Evolutionary conservation across 2,113 vertebrate genomes (phyloP), one percentile per base, ranked within the genome.

Genomic region (Xiphophorus hellerii): DNA sequence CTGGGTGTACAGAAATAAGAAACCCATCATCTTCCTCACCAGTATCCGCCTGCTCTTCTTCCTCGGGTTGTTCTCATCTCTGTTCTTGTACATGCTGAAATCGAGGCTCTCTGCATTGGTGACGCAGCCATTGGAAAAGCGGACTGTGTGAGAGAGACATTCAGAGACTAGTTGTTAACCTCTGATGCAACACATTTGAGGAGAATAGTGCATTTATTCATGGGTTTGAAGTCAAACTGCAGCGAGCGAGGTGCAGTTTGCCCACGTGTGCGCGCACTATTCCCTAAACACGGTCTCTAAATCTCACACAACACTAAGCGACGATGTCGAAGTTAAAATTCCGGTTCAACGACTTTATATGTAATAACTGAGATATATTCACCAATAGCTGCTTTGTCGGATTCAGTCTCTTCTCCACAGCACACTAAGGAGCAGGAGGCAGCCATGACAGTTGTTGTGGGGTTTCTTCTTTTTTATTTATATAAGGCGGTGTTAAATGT

Each of bases 61-160:
- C n/a, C 95, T 95, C 0, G 96, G 97, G 17, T 97, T 95, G 1
- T 12, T 84, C 48, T 66, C 63, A 51, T 98, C 95, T 1, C 64
- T 66, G 88, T 83, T 93, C 67, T 93, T 96, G 76, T 95, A 97
- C 58, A 95, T 83, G 0, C 88, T 90, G 85, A 98, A 96, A 35
- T 93, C 85, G 85, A 98, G 65, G 8, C 85, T 83, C 15, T 94
- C 93, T 8, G 93, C 60, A 65, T 86, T 91, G 83, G 42, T 92
- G 69, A 97, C 87, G 72, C 30, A 93, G 29, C 97, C 97, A 35
- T 98, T 98, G 31, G 97, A 95, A 93, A 99, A 99, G 42, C 93
- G 95, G 39, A 98, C 98, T 99, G 89, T 54, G 28, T 8, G 51
- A 58, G 51, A 58, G 51, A 1, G 10, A 69, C 22, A 74, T 25